These are phyloP conservation scores for Enteromius argenteus DNA, from an alignment of 2,797 vertebrate species.

Conservation along the genomic window DNA sequence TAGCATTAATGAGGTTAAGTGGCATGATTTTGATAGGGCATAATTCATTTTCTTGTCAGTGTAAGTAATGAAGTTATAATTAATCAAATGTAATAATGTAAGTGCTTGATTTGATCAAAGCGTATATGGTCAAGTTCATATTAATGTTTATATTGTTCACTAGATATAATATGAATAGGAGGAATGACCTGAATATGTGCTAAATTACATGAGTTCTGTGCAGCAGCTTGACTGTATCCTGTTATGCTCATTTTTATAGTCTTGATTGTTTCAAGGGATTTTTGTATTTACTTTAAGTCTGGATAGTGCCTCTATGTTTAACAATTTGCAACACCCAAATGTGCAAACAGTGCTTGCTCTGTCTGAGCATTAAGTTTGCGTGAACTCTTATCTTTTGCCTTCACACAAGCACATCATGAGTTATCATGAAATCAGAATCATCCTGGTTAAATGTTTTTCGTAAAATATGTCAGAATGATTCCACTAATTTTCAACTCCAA, in stretches of 20 bases:
- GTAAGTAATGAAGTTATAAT: neutral
- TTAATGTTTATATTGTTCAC: neutral
- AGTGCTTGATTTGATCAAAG: neutral
- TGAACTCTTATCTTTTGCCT: neutral
- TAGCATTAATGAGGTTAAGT: neutral
- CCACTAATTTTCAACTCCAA: neutral
- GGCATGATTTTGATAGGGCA: neutral
- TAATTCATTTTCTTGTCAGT: neutral
- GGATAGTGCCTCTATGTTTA: neutral
- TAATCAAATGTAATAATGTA: neutral
- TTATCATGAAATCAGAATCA: neutral
- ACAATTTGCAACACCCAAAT: slow-evolving; percentile 41
- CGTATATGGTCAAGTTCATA: neutral
- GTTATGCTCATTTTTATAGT: neutral
- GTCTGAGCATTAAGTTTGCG: neutral
- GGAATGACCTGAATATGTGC: neutral
- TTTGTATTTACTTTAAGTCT: slow-evolving; percentile 21
- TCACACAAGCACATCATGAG: slow-evolving; percentile 4
- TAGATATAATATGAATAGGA: neutral
- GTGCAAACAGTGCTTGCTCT: slow-evolving; percentile 38
- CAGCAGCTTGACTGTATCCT: neutral
- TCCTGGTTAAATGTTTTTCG: neutral
- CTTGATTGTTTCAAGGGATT: neutral
- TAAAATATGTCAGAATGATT: neutral
- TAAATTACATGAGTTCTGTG: neutral